Percentiles rank a stretch among this genome's conserved stretches.
phyloP scores from a whole-genome alignment of 2,797 vertebrate species.

The Threskiornis aethiopicus region DNA sequence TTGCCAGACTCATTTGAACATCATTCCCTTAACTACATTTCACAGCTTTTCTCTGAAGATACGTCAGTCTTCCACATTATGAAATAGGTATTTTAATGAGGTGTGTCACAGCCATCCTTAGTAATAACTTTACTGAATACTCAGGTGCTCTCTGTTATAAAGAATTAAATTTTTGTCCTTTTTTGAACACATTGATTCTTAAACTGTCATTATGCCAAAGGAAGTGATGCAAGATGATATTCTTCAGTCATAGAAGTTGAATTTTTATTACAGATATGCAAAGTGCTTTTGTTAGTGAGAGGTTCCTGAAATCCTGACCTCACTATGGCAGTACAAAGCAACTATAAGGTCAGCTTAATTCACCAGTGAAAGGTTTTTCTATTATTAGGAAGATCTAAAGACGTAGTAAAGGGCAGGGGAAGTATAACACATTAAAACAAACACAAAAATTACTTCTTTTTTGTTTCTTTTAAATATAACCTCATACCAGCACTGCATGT shows the following conservation, averaged over 20 bases:
- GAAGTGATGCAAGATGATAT: neutral
- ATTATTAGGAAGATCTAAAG: neutral
- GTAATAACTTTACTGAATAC: neutral
- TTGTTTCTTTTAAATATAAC: neutral
- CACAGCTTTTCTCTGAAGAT: neutral
- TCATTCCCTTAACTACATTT: neutral
- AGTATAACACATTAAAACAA: neutral
- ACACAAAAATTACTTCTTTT: neutral
- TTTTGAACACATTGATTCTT: neutral
- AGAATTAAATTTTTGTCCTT: neutral
- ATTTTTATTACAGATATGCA: neutral
- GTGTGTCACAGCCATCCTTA: neutral
- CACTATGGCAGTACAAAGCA: neutral
- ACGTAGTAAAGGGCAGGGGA: neutral
- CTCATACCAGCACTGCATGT: neutral
- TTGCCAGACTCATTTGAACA: neutral
- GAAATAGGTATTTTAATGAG: neutral
- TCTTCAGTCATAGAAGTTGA: neutral
- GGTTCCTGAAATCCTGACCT: neutral
- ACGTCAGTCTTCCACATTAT: neutral
- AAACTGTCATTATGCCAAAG: neutral
- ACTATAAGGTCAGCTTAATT: neutral
- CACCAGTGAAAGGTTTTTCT: neutral
- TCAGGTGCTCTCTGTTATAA: neutral
- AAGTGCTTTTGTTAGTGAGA: neutral